phyloP scores from a whole-genome alignment of 2,113 vertebrate species.

The Nestor notabilis region DNA sequence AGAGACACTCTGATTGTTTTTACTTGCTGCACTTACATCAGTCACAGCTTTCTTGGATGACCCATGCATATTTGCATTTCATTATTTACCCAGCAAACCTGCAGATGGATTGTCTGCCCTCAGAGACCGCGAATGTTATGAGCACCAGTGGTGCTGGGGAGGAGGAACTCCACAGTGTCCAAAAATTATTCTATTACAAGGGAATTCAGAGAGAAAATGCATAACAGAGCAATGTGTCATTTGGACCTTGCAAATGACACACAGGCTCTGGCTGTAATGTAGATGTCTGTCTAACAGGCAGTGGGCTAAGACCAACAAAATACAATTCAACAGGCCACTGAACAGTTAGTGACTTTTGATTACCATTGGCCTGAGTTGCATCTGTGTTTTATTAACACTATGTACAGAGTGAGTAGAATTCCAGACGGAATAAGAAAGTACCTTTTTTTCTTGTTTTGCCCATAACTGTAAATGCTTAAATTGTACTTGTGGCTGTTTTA shows the following conservation, averaged over 20 bases:
- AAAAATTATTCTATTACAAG: not conserved
- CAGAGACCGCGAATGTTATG: accelerated
- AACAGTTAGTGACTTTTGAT: constrained; percentile 34
- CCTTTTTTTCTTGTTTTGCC: not conserved
- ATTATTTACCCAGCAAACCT: not conserved
- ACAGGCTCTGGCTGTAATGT: not conserved
- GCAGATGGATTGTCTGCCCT: not conserved
- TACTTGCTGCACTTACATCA: not conserved
- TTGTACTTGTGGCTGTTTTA: constrained; percentile 8
- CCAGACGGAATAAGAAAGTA: not conserved
- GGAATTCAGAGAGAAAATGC: not conserved
- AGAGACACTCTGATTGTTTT: not conserved
- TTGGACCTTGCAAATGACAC: not conserved
- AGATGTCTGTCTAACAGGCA: not conserved
- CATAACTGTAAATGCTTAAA: not conserved
- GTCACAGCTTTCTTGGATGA: not conserved
- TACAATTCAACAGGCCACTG: not conserved
- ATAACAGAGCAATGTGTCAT: not conserved
- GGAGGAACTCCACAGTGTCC: not conserved
- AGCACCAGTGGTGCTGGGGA: accelerated
- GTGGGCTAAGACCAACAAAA: constrained; percentile 12
- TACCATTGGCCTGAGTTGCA: not conserved
- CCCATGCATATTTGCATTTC: not conserved
- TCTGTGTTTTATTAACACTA: constrained; percentile 37
- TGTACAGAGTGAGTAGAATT: constrained; percentile 7